phyloP scores from a whole-genome alignment of 1,140 invertebrate species.

The Rhynchophorus ferrugineus region DNA sequence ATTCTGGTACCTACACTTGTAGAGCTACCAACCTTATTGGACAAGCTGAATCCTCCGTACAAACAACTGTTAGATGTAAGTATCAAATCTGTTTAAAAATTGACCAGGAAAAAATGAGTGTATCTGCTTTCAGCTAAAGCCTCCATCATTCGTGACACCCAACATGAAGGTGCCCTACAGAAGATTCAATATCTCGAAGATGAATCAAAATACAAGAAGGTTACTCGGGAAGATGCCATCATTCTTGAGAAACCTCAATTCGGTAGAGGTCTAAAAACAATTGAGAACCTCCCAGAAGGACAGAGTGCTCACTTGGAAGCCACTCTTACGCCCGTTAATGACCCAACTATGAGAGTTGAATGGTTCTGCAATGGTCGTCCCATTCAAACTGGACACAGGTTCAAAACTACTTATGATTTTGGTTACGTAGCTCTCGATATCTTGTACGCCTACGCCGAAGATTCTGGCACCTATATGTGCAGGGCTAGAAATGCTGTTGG shows the following conservation, averaged over 20 bases:
- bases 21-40: slow-evolving; percentile 82
- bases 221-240: slow-evolving; percentile 62
- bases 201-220: slow-evolving; percentile 67
- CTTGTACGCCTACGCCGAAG: slow-evolving; percentile 92
- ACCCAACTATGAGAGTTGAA: slow-evolving; percentile 91
- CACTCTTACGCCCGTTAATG: slow-evolving; percentile 88
- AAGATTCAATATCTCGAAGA: slow-evolving; percentile 90
- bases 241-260: slow-evolving; percentile 81
- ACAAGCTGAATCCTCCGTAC: slow-evolving; percentile 70
- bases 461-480: slow-evolving; percentile 92
- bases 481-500: slow-evolving; percentile 86
- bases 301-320: slow-evolving; percentile 90
- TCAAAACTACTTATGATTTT: slow-evolving; percentile 92
- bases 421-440: slow-evolving; percentile 93
- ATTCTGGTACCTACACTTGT: slow-evolving; percentile 88
- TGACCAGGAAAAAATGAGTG: background rate
- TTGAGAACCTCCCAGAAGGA: slow-evolving; percentile 77
- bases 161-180: slow-evolving; percentile 87
- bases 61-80: slow-evolving; percentile 75
- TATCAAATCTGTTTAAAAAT: slow-evolving; percentile 25
- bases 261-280: slow-evolving; percentile 77
- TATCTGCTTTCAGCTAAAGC: slow-evolving; percentile 69
- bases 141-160: slow-evolving; percentile 85
- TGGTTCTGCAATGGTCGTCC: slow-evolving; percentile 91
- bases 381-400: slow-evolving; percentile 80